Evolutionary conservation across 2,797 vertebrate species (phyloP).

Genomic region (Sebastes taczanowskii): DNA sequence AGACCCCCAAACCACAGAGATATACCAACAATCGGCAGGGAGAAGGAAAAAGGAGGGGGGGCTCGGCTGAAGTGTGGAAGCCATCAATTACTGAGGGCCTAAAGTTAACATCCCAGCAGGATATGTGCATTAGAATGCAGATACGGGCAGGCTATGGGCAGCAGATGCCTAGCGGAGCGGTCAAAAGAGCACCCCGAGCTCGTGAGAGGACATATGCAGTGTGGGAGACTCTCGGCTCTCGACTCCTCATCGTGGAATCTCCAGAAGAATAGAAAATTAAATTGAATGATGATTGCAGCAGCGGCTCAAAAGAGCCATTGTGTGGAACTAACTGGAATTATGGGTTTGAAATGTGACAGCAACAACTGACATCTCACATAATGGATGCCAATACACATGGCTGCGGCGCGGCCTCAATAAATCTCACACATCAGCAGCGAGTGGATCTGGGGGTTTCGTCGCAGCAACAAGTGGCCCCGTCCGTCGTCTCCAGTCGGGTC

Average conservation of each 20-base stretch:
- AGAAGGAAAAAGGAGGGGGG: conserved; percentile 66
- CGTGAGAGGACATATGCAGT: conserved; percentile 77
- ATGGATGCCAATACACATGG: conserved; percentile 52
- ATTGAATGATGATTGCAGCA: conserved; percentile 75
- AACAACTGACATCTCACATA: conserved; percentile 75
- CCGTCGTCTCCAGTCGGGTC: conserved; percentile 22
- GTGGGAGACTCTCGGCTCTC: conserved; percentile 66
- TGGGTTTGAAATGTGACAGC: conserved; percentile 75
- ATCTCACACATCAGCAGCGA: conserved; percentile 54
- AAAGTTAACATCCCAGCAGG: conserved; percentile 86
- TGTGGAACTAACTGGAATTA: conserved; percentile 65
- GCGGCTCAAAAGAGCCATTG: conserved; percentile 69
- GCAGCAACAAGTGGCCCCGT: conserved; percentile 69
- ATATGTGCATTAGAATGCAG: conserved; percentile 84
- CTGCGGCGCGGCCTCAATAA: conserved; percentile 49
- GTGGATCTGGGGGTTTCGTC: conserved; percentile 1
- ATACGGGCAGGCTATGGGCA: conserved; percentile 77
- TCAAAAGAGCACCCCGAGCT: conserved; percentile 77
- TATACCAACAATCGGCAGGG: conserved; percentile 81
- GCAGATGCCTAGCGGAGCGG: conserved; percentile 85
- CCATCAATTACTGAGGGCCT: conserved; percentile 85
- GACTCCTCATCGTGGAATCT: conserved; percentile 45
- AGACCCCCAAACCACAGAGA: conserved; percentile 81
- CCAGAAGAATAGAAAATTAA: conserved; percentile 75
- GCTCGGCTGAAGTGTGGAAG: conserved; percentile 85